Evolutionary conservation across 2,113 vertebrate genomes (phyloP).

Genomic region (Dissostichus mawsoni): DNA sequence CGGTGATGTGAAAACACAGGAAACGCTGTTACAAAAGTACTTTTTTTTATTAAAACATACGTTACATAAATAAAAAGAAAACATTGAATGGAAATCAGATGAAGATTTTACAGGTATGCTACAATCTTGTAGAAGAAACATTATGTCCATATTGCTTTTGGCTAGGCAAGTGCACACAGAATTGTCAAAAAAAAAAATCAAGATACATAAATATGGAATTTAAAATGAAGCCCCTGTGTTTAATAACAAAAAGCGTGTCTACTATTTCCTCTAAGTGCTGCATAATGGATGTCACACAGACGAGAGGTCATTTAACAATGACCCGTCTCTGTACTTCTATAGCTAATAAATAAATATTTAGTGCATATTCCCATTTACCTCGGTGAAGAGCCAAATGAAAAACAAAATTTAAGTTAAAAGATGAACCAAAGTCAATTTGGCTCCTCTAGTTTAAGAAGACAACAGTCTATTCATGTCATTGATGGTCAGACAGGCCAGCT

Average conservation of each 20-base stretch:
- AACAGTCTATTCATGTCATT: slow-evolving; percentile 63
- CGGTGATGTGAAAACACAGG: not conserved
- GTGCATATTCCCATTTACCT: slow-evolving; percentile 85
- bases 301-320: slow-evolving; percentile 78
- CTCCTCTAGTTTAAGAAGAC: slow-evolving; percentile 73
- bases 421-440: slow-evolving; percentile 83
- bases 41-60: slow-evolving; percentile 82
- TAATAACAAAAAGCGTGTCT: slow-evolving; percentile 76
- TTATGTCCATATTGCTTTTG: slow-evolving; percentile 80
- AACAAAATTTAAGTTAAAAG: slow-evolving; percentile 83
- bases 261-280: slow-evolving; percentile 77
- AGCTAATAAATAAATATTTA: slow-evolving; percentile 89
- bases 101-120: slow-evolving; percentile 74
- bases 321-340: slow-evolving; percentile 72
- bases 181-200: slow-evolving; percentile 74
- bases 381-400: slow-evolving; percentile 77
- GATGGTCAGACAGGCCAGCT: slow-evolving; percentile 85
- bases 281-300: slow-evolving; percentile 77
- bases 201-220: slow-evolving; percentile 83
- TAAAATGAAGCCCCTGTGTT: slow-evolving; percentile 82
- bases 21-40: slow-evolving; percentile 80
- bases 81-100: slow-evolving; percentile 71
- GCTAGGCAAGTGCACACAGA: slow-evolving; percentile 83
- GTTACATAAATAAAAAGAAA: slow-evolving; percentile 84
- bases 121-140: slow-evolving; percentile 75